Percentiles rank a stretch among this genome's conserved stretches.
These are phyloP conservation scores for Microtus oregoni DNA, from an alignment of 2,113 vertebrate species.

Conservation along the genomic window DNA sequence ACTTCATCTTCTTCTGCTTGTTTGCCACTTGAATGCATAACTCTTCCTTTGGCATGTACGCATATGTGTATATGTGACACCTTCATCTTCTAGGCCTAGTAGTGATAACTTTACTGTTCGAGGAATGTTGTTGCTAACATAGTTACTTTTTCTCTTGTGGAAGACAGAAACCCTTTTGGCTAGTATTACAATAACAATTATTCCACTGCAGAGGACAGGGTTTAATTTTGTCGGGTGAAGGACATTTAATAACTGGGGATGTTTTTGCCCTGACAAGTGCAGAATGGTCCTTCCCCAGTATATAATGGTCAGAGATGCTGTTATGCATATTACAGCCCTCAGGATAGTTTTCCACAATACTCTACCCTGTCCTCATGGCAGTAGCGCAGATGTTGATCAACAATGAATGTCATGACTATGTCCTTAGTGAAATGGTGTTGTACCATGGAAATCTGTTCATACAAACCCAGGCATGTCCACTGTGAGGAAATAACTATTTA, in stretches of 20 bases:
- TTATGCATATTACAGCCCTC: background rate
- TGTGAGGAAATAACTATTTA: background rate
- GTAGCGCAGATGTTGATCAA: background rate
- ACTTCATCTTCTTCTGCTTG: constrained; percentile 47
- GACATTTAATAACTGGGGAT: background rate
- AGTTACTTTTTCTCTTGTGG: background rate
- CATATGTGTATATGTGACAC: background rate
- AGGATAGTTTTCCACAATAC: too few relatives aligned
- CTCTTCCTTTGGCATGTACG: constrained; percentile 15
- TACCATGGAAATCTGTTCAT: background rate
- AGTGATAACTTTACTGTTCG: constrained; percentile 36
- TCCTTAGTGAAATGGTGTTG: background rate
- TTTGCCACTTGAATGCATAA: constrained; percentile 59
- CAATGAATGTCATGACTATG: background rate
- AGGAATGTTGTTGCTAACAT: background rate
- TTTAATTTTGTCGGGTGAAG: background rate
- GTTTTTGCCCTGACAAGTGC: background rate
- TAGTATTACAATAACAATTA: background rate
- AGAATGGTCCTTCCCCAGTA: background rate
- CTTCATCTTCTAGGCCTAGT: constrained; percentile 44
- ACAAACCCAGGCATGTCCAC: background rate
- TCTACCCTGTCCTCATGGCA: background rate
- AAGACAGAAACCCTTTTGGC: background rate
- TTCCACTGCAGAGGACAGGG: background rate
- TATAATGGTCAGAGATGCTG: background rate